Evolutionary conservation across 2,888 invertebrate genomes (phyloP), one percentile per base, ranked within the genome.

Genomic region (Acronicta alni): DNA sequence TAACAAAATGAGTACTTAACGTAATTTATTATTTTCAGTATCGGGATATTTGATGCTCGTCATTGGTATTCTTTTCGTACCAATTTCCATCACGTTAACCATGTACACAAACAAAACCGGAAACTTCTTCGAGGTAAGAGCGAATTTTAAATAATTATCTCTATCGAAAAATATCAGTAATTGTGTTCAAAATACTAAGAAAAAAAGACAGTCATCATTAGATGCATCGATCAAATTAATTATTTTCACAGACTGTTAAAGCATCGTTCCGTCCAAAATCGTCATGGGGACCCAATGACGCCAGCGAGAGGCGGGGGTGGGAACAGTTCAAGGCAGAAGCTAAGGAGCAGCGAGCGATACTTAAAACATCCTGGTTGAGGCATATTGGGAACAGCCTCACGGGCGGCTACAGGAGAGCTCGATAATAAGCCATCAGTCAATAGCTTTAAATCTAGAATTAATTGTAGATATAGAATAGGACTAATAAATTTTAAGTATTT

Each of bases 271-370:
- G 81, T 9, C 77, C 95, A 1, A 93, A 94, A 48, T 62, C 86
- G 14, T 87, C 95, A 6, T 97, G 97, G 97, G 96, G 97, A 0
- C 97, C 97, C 0, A 91, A 95, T 1, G 90, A 95, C 61, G 80
- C 89, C 0, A 82, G 82, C 8, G 89, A 87, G 0, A 91, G 88
- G 55, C 90, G 92, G 3, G 93, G 95, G 60, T 97, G 97, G 97
- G 61, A 80, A 1, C 86, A 91, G 7, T 96, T 95, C 80, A 96
- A 95, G 73, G 83, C 80, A 4, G 87, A 95, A 45, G 88, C 93
- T 26, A 82, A 88, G 16, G 80, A 79, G 20, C 73, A 89, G 37
- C 84, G 89, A 1, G 76, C 84, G 14, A 79, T 72, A 9, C 64
- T 77, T 9, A 73, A 75, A 35, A 65, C 69, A 0, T 79, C 85